These are phyloP conservation scores for Augiades crinisus DNA, from an alignment of 2,888 invertebrate genomes.

Conservation along the genomic window DNA sequence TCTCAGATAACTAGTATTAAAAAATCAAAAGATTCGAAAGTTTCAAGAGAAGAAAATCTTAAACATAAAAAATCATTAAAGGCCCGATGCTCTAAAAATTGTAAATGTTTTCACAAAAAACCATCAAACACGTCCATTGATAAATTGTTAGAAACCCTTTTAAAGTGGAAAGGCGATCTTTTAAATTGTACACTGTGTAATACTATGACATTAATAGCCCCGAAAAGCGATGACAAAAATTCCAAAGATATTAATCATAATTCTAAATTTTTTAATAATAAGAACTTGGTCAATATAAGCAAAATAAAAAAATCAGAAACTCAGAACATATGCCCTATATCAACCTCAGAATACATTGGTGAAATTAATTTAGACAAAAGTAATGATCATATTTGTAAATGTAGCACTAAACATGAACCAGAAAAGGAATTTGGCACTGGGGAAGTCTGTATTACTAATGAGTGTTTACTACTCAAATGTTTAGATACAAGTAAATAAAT, in stretches of 20 bases:
- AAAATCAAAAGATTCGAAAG: slow-evolving; percentile 41
- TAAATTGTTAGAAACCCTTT: slow-evolving; percentile 52
- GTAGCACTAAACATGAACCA: slow-evolving; percentile 28
- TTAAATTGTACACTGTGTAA: slow-evolving; percentile 9
- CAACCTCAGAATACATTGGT: slow-evolving; percentile 61
- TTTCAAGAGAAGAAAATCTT: slow-evolving; percentile 30
- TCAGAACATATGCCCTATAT: slow-evolving; percentile 24
- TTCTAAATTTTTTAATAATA: slow-evolving; percentile 13
- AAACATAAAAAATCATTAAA: slow-evolving; percentile 27
- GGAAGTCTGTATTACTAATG: slow-evolving; percentile 12
- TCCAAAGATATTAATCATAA: slow-evolving; percentile 25
- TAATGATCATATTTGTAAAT: slow-evolving; percentile 47
- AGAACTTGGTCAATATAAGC: slow-evolving; percentile 5
- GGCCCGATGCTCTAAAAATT: slow-evolving; percentile 43
- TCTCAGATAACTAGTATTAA: slow-evolving; percentile 38
- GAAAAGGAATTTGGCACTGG: slow-evolving; percentile 5
- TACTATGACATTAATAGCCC: neutral
- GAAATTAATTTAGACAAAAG: slow-evolving; percentile 60
- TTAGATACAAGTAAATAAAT: slow-evolving; percentile 37
- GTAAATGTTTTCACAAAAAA: slow-evolving; percentile 58
- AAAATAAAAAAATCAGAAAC: neutral
- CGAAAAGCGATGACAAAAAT: slow-evolving; percentile 21
- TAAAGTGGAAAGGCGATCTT: slow-evolving; percentile 31
- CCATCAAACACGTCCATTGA: slow-evolving; percentile 67
- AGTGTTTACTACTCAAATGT: slow-evolving; percentile 36